Evolutionary conservation across 2,888 invertebrate genomes (phyloP), one percentile per base, ranked within the genome.

Genomic region (Meghimatium bilineatum): DNA sequence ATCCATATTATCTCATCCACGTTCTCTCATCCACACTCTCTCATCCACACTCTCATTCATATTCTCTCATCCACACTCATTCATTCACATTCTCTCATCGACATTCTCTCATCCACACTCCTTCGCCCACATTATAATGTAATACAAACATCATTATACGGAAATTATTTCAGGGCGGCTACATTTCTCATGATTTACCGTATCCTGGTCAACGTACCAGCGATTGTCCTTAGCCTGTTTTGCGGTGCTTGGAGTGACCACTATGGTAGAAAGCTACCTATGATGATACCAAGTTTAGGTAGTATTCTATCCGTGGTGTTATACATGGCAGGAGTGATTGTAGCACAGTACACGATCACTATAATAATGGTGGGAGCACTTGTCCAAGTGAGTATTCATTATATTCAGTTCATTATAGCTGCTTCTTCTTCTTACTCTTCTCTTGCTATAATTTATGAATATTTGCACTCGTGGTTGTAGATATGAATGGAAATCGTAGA

Each of bases 161-260:
- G 44, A 17, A 23, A 26, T 44, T 14, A 32, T 72, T 63, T 76
- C 80, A 84, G 84, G 44, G 89, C 92, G 0, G 92, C 92, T 14
- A 87, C 83, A 20, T 93, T 92, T 84, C 86, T 93, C 71, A 91
- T 93, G 84, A 89, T 89, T 56, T 92, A 93, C 88, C 88, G 92
- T 74, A 87, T 93, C 32, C 87, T 93, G 56, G 89, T 93, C n/a
- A 93, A 93, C 86, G 81, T 93, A 26, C 93, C 93, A 0, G 93
- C 93, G 29, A 89, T 93, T 36, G 80, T 93, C 60, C 90, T 93
- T 8, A 92, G 92, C 32, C 87, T 93, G 34, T 92, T 93, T 86
- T 93, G 93, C 80, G 93, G 93, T 8, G 92, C 93, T 12, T 93
- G 93, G 92, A 93, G 93, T 81, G 93, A 93, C 86, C 83, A 38